Conservation (phyloP, 2,113 vertebrate species). For the Chauna torquata region DNA sequence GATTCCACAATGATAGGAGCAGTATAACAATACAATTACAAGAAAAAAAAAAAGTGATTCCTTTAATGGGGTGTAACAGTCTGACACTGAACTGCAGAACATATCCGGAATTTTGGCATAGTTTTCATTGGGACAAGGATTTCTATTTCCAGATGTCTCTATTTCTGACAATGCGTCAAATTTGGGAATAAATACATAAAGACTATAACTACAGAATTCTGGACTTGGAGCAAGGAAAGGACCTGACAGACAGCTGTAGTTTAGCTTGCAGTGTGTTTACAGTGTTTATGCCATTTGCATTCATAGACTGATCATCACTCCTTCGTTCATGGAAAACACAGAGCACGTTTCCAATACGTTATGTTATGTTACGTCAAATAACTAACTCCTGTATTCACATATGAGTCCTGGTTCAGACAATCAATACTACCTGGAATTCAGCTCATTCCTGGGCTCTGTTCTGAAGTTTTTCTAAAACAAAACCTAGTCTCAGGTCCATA, state of each 20-base stretch:
- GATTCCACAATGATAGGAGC: neutral
- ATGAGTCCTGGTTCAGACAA: neutral
- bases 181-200: neutral
- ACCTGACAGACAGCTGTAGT: neutral
- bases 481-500: accelerated
- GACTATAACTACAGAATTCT: neutral
- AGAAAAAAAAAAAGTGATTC: neutral
- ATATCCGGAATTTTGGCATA: neutral
- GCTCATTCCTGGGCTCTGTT: neutral
- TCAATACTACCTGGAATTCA: neutral
- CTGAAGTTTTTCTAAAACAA: neutral
- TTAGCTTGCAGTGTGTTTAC: neutral
- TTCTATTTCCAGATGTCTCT: neutral
- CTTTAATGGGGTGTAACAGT: accelerated
- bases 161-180: neutral
- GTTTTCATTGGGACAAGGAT: neutral
- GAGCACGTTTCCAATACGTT: neutral
- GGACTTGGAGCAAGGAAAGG: neutral
- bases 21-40: neutral
- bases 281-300: neutral
- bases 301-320: neutral
- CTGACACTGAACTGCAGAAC: neutral
- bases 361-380: neutral
- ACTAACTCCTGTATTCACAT: neutral
- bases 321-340: neutral